Evolutionary conservation across 2,888 invertebrate genomes (phyloP), one percentile per base, ranked within the genome.

Genomic region (Acanthopleura granulata): DNA sequence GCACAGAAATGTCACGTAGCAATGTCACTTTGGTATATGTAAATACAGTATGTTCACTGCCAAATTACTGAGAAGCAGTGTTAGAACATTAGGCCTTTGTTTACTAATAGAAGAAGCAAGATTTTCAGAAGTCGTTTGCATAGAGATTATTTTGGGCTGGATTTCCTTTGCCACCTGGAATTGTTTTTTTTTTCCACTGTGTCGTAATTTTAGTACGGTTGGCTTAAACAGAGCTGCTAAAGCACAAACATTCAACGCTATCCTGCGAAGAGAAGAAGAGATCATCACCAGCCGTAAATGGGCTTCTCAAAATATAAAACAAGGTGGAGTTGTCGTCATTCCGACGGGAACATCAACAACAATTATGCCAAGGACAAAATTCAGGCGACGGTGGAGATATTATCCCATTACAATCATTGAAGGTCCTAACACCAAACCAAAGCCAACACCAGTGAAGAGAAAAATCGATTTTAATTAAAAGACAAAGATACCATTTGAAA

Each of bases 1-100:
- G 27, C 29, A 6, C 25, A 1, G n/a, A n/a, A n/a, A n/a, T 66
- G 16, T 9, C 16, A 66, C 25, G 1, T 6, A 22, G 27, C 18
- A 18, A 14, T 66, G n/a, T n/a, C n/a, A 66, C 29, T 27, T 66
- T 18, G 66, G 66, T 25, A 66, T 9, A 27, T 66, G 66, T 66
- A 66, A 27, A 27, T 66, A 66, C n/a, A n/a, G n/a, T n/a, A n/a
- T 66, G 29, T 14, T 66, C 29, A 66, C 25, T 15, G 25, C 29
- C 18, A 66, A 66, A 1, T 66, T 66, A 27, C 66, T 66, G 3
- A 66, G 29, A 16, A 22, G 6, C 18, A 66, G 25, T 1, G 29
- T 27, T 22, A 66, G 6, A 22, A 27, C 6, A 66, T 27, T 6
- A 66, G 29, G 6, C 66, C 6, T 22, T 27, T 22, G 16, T 66